Percentiles rank a stretch among this genome's conserved stretches.
phyloP scores from a whole-genome alignment of 2,797 vertebrate species.

The Megalops cyprinoides region DNA sequence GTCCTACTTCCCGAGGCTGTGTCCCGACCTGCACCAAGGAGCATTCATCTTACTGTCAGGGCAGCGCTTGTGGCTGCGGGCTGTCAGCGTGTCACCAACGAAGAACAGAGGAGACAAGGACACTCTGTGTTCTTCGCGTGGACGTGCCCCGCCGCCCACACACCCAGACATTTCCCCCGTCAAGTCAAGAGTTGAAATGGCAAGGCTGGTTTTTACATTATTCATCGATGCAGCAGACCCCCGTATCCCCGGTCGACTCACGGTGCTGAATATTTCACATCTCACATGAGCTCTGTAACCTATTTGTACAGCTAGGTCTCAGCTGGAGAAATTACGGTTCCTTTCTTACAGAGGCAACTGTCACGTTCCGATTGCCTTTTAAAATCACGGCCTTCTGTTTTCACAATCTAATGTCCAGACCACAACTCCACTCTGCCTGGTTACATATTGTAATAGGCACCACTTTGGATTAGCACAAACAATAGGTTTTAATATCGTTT shows the following conservation, averaged over 20 bases:
- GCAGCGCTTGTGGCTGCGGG: background rate
- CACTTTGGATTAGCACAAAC: too few relatives aligned
- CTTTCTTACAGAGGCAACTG: background rate
- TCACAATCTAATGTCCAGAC: background rate
- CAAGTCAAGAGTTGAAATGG: background rate
- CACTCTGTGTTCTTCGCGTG: background rate
- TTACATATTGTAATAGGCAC: too few relatives aligned
- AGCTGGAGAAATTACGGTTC: too few relatives aligned
- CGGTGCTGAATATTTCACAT: background rate
- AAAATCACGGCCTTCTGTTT: background rate
- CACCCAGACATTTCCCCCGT: background rate
- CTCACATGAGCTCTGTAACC: background rate
- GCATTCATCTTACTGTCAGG: constrained; percentile 22
- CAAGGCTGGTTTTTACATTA: background rate
- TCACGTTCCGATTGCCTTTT: background rate
- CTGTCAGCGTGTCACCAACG: background rate
- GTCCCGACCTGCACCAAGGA: constrained; percentile 10
- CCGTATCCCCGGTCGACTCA: background rate
- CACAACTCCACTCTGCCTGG: too few relatives aligned
- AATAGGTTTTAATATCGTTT: background rate
- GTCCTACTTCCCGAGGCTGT: constrained; percentile 49
- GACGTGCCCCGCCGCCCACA: background rate
- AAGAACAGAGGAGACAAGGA: background rate
- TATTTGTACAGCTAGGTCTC: background rate
- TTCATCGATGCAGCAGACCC: background rate